These are phyloP conservation scores for Danio choprae DNA, from an alignment of 2,797 vertebrate species.

Conservation along the genomic window DNA sequence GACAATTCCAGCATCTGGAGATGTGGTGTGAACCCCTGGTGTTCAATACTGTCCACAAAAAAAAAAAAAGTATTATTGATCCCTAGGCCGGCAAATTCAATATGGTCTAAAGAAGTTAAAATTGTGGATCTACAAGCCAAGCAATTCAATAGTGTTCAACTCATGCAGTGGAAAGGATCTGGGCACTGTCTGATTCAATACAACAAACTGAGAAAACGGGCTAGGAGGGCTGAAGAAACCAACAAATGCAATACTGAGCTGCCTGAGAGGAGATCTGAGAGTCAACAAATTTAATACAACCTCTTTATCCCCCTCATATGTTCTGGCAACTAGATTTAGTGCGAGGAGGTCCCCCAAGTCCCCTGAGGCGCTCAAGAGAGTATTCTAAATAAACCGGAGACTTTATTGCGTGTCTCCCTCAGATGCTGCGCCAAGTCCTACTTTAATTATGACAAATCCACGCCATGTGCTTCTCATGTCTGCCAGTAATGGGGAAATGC, in stretches of 20 bases:
- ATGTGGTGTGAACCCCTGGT: conserved; percentile 76
- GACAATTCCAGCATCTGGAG: conserved; percentile 71
- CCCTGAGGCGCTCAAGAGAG: conserved; percentile 71
- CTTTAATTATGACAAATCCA: conserved; percentile 84
- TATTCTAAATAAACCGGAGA: conserved; percentile 79
- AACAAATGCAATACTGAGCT: conserved; percentile 83
- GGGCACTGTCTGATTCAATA: conserved; percentile 84
- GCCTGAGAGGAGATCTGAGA: conserved; percentile 79
- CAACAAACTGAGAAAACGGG: conserved; percentile 72
- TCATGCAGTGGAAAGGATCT: conserved; percentile 80
- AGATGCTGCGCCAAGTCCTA: conserved; percentile 73
- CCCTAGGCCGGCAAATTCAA: conserved; percentile 82
- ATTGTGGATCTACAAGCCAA: conserved; percentile 83
- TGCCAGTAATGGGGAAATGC: conserved; percentile 73
- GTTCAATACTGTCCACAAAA: conserved; percentile 79
- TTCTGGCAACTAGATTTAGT: conserved; percentile 79
- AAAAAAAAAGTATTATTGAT: conserved; percentile 83
- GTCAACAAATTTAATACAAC: conserved; percentile 84
- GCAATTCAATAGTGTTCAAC: conserved; percentile 84
- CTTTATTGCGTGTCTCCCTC: conserved; percentile 75
- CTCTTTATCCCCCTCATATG: conserved; percentile 82
- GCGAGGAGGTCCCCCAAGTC: conserved; percentile 69
- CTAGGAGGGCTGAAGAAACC: conserved; percentile 76
- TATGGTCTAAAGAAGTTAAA: conserved; percentile 86
- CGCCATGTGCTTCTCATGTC: conserved; percentile 71